Conservation (phyloP, 2,888 invertebrate species). For the Troilus luridus region DNA sequence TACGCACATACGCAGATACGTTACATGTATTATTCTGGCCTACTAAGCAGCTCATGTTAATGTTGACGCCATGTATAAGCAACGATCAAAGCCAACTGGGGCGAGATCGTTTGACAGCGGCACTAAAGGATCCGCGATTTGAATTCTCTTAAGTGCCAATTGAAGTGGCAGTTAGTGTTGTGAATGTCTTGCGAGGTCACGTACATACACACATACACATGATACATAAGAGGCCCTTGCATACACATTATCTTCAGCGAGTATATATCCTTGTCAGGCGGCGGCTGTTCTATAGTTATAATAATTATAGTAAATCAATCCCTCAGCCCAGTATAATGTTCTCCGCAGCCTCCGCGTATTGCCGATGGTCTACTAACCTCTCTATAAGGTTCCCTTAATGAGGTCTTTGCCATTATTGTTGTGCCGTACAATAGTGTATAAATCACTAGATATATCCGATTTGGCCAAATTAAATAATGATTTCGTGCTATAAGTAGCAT, state of each 20-base stretch:
- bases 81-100: slow-evolving; percentile 1
- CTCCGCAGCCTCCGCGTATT: not conserved
- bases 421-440: not conserved
- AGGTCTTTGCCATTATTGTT: not conserved
- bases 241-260: slow-evolving; percentile 46
- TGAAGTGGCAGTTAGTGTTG: slow-evolving; percentile 42
- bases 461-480: not conserved
- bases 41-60: not conserved
- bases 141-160: slow-evolving; percentile 37
- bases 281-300: slow-evolving; percentile 10
- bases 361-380: not conserved
- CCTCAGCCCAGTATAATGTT: not conserved
- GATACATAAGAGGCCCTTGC: slow-evolving; percentile 34
- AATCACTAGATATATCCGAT: not conserved
- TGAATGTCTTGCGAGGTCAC: slow-evolving; percentile 43
- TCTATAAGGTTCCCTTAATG: not conserved
- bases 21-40: too few species aligned
- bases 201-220: slow-evolving; percentile 46
- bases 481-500: not conserved
- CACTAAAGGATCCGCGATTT: slow-evolving; percentile 17
- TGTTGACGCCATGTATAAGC: not conserved
- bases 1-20: not conserved
- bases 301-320: slow-evolving; percentile 43
- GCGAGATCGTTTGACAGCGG: slow-evolving; percentile 16
- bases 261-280: slow-evolving; percentile 36